Evolutionary conservation across 92 coral and sea anemone species (phyloP), one percentile per base, ranked within the genome.

Genomic region (Scolanthus callimorphus): DNA sequence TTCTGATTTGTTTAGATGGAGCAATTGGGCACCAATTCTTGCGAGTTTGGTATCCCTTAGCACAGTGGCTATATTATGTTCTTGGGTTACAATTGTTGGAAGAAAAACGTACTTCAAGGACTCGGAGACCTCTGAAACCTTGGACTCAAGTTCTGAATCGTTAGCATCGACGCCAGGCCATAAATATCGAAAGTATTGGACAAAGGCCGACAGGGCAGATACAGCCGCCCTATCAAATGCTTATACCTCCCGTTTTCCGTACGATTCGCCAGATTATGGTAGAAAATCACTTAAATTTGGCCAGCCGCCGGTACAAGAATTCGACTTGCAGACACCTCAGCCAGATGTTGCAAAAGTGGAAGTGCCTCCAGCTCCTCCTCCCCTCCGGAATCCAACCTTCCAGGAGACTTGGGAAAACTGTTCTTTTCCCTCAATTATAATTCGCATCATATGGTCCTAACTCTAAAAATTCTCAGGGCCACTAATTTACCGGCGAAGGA

Each of bases 401-500:
- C 76, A 49, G 99, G 88, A 49, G 77, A 85, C 29, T 57, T 94
- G 8, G 99, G 99, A 20, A 86, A 90, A 59, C 50, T 94, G 2
- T 77, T 76, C 65, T 94, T 94, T 67, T 84, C 99, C 23, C 51
- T 94, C 29, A 82, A 73, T 56, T 94, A 94, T 65, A 84, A 84
- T 52, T 81, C 96, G 11, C 76, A 81, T 31, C 67, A 75, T n/a
- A 73, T 74, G 87, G 78, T 86, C 0, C 69, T 94, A 39, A 73
- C 82, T 3, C 31, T 94, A 62, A 94, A 90, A 59, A 83, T 94
- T 60, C 80, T 89, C 25, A 94, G 85, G 71, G 99, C 95, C 0
- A 55, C 83, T 29, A 77, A 89, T 8, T 60, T 94, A 12, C 99
- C 99, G 15, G 99, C 99, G 3, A 94, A 94, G 49, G 99, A 94